Evolutionary conservation across 2,113 vertebrate genomes (phyloP).

Genomic region (Arenaria interpres): DNA sequence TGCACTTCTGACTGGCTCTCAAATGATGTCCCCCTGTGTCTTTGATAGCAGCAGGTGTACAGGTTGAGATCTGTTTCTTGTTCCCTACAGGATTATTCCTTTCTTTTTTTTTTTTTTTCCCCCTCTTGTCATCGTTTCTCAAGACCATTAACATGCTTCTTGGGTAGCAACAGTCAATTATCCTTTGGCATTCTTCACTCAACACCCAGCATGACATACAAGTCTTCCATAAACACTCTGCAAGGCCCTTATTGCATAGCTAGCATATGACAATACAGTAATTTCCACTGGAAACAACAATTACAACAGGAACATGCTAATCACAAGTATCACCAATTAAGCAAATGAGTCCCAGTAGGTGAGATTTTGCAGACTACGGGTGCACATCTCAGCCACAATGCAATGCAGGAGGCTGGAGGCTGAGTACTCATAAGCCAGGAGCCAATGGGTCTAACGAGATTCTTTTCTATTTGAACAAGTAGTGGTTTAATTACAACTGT

Average conservation of each 20-base stretch:
- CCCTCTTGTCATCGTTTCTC: neutral
- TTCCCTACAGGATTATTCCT: neutral
- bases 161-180: neutral
- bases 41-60: neutral
- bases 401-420: neutral
- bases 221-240: neutral
- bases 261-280: neutral
- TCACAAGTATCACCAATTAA: neutral
- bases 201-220: neutral
- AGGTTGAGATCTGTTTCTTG: neutral
- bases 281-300: neutral
- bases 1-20: neutral
- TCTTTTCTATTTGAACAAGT: neutral
- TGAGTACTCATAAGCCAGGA: neutral
- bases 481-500: neutral
- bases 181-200: neutral
- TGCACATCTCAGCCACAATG: neutral
- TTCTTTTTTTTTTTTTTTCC: no score
- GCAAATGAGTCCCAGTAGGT: neutral
- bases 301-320: neutral
- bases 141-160: neutral
- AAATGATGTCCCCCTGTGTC: neutral
- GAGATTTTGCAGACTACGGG: neutral
- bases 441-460: neutral
- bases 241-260: neutral